Evolutionary conservation across 2,113 vertebrate species (phyloP), one percentile per base, ranked within the genome.

Genomic region (Sphyrna mokarran): DNA sequence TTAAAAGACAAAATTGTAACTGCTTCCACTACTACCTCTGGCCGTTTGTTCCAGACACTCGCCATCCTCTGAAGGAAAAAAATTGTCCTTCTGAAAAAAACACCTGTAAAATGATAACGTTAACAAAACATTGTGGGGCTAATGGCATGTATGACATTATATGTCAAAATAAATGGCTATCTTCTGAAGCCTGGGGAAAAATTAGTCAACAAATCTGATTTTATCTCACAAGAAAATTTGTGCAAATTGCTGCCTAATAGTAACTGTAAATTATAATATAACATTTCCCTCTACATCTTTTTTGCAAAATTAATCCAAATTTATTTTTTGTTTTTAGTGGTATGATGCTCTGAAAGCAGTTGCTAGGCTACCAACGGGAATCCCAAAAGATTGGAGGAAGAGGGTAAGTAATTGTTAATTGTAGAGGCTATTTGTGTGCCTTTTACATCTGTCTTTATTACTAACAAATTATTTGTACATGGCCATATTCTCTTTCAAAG

Each of bases 261-360:
- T 69, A 23, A 26, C 33, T 37, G 23, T 48, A 95, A n/a, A 7
- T 76, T 48, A 54, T 90, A 26, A 94, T 11, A 9, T 26, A 33
- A 48, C 29, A 48, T 6, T 54, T 26, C 29, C 8, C 5, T 43
- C 37, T 26, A 93, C 9, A 16, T 95, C 8, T 43, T 76, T 48
- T 63, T 95, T 95, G 37, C 4, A 18, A 68, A 95, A 95, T 72
- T 76, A 70, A 95, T 61, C 54, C 68, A 54, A 14, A 54, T 5
- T 13, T 70, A 85, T 61, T 76, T 5, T 83, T 96, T 85, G 37
- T 48, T 97, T 96, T 40, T 96, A 99, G 99, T 99, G 99, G 99
- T 99, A 99, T 20, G 99, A 99, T 97, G 98, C 99, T 0, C 99
- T 99, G 54, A 99, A 99, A 97, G 98, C 99, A 0, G 99, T 99